A percentile compares a stretch with the other conserved stretches of the same genome.
These are phyloP conservation scores for Lasioglossum calceatum DNA, from an alignment of 2,888 invertebrate genomes.

Conservation along the genomic window DNA sequence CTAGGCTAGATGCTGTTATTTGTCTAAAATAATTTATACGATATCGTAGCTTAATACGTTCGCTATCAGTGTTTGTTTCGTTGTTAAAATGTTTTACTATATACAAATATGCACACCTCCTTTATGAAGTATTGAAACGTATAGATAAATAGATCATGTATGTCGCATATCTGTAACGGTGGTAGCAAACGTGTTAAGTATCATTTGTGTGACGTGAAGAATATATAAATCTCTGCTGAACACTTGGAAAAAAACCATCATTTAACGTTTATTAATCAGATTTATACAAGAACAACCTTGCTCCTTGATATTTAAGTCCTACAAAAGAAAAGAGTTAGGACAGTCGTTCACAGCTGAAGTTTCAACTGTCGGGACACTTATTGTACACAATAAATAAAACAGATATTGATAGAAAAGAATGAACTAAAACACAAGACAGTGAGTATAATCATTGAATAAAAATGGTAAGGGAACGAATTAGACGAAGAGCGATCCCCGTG, in stretches of 20 bases:
- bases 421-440: conserved; percentile 21
- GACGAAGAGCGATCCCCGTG: conserved; percentile 13
- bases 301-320: conserved; percentile 36
- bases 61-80: background rate
- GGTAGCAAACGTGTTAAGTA: background rate
- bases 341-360: background rate
- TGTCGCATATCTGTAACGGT: background rate
- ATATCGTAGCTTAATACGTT: conserved; percentile 16
- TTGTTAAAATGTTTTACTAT: background rate
- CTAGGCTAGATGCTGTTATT: conserved; percentile 1
- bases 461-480: background rate
- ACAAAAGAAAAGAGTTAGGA: conserved; percentile 34
- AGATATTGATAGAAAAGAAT: conserved; percentile 14
- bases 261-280: conserved; percentile 71
- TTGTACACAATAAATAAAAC: conserved; percentile 56
- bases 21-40: conserved; percentile 22
- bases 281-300: conserved; percentile 69
- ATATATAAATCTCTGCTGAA: conserved; percentile 12
- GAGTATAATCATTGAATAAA: conserved; percentile 35
- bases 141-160: too few species aligned
- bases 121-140: too few species aligned
- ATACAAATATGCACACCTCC: too few species aligned
- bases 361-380: conserved; percentile 4
- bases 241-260: conserved; percentile 65
- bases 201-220: background rate